phyloP scores from a whole-genome alignment of 1,140 invertebrate genomes.

The Heliconius eleuchia region DNA sequence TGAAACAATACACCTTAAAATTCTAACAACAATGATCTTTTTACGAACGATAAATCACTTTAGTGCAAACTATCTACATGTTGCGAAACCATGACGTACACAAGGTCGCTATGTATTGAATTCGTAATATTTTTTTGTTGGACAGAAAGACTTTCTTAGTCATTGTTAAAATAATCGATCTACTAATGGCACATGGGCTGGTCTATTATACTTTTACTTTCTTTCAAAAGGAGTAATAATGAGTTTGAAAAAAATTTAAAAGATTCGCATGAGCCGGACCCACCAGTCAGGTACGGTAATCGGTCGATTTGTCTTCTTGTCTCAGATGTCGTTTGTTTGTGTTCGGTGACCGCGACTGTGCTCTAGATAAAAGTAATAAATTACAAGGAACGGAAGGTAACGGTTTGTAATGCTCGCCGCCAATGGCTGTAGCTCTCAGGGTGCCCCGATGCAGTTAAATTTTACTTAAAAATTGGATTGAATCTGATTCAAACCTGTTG shows the following conservation, averaged over 20 bases:
- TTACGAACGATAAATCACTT: constrained; percentile 65
- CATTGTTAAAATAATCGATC: constrained; percentile 68
- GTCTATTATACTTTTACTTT: constrained; percentile 73
- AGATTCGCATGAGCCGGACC: constrained; percentile 71
- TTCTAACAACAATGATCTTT: constrained; percentile 58
- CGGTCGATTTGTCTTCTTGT: constrained; percentile 80
- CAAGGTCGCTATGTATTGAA: constrained; percentile 59
- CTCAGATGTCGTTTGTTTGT: constrained; percentile 75
- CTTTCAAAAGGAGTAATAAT: constrained; percentile 64
- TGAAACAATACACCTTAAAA: constrained; percentile 58
- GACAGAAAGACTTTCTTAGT: constrained; percentile 62
- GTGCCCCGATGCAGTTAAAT: constrained; percentile 48
- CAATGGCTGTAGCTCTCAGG: constrained; percentile 58
- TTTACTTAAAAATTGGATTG: constrained; percentile 26
- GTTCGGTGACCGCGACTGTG: constrained; percentile 73
- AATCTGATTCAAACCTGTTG: constrained; percentile 6
- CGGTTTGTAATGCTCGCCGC: constrained; percentile 69
- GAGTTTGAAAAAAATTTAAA: constrained; percentile 51
- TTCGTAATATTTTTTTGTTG: constrained; percentile 37
- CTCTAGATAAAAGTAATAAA: constrained; percentile 79
- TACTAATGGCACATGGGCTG: constrained; percentile 60
- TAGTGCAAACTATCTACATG: constrained; percentile 65
- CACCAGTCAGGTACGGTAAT: constrained; percentile 78
- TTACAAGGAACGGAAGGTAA: constrained; percentile 75
- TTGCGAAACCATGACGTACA: constrained; percentile 56